These are phyloP conservation scores for Sminthurinus aureus DNA, from an alignment of 2,888 invertebrate genomes.

Conservation along the genomic window DNA sequence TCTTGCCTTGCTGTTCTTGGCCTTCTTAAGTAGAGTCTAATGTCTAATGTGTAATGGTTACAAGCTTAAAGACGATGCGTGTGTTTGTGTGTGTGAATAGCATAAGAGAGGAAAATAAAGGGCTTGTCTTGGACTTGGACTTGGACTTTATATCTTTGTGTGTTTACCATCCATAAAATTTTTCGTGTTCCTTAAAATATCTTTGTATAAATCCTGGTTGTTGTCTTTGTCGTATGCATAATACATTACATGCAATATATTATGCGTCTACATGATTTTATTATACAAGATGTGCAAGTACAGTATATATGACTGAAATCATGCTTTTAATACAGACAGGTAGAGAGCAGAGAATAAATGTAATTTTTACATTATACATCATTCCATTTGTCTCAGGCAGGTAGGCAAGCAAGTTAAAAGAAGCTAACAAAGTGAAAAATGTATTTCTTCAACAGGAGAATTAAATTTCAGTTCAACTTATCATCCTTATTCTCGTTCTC, in stretches of 20 bases:
- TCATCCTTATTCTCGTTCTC: not conserved
- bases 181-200: conserved; percentile 33
- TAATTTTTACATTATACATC: not conserved
- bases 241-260: not conserved
- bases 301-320: no score
- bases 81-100: not conserved
- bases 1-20: no score
- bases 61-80: not conserved
- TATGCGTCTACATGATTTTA: not conserved
- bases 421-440: not conserved
- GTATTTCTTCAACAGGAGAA: not conserved
- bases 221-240: not conserved
- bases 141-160: conserved; percentile 4
- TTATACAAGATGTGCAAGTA: no score
- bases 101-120: conserved; percentile 3
- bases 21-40: not conserved
- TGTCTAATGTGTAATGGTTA: no score
- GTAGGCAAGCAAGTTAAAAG: not conserved
- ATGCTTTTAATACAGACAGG: no score
- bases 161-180: conserved; percentile 49
- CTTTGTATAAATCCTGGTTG: conserved; percentile 4
- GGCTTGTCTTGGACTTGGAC: conserved; percentile 9
- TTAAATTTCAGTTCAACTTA: not conserved
- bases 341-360: not conserved
- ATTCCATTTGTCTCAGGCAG: not conserved